Evolutionary conservation across 1,140 invertebrate genomes (phyloP).

Genomic region (Periplaneta americana): DNA sequence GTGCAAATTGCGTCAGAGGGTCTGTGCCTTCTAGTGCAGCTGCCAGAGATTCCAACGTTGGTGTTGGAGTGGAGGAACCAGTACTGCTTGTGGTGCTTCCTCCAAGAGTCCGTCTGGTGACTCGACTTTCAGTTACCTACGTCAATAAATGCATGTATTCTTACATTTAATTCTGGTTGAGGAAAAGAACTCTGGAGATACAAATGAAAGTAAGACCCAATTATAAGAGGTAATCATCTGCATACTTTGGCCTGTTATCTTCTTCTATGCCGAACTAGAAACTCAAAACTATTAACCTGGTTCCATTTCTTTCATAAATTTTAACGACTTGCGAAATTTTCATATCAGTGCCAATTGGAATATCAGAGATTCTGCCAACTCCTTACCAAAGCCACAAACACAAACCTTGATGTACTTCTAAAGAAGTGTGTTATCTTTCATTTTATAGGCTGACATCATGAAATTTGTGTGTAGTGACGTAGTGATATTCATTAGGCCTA

Average conservation of each 20-base stretch:
- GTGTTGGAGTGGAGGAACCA: conserved; percentile 41
- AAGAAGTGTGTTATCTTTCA: too few relatives aligned
- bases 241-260: not conserved
- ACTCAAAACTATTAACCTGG: too few relatives aligned
- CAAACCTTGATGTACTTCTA: too few relatives aligned
- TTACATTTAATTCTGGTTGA: too few relatives aligned
- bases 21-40: conserved; percentile 64
- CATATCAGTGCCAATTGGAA: too few relatives aligned
- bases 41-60: conserved; percentile 49
- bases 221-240: not conserved
- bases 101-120: conserved; percentile 38
- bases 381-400: too few relatives aligned
- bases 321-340: too few relatives aligned
- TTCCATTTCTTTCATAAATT: too few relatives aligned
- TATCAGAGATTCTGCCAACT: too few relatives aligned
- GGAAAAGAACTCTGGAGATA: not conserved
- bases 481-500: too few relatives aligned
- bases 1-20: conserved; percentile 64
- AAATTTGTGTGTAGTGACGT: too few relatives aligned
- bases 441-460: too few relatives aligned
- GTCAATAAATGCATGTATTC: not conserved
- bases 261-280: not conserved
- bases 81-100: conserved; percentile 36
- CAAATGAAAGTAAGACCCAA: not conserved
- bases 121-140: conserved; percentile 43